Percentiles rank a stretch among this genome's conserved stretches.
phyloP scores from a whole-genome alignment of 2,888 invertebrate genomes.

The Andrena fulva region DNA sequence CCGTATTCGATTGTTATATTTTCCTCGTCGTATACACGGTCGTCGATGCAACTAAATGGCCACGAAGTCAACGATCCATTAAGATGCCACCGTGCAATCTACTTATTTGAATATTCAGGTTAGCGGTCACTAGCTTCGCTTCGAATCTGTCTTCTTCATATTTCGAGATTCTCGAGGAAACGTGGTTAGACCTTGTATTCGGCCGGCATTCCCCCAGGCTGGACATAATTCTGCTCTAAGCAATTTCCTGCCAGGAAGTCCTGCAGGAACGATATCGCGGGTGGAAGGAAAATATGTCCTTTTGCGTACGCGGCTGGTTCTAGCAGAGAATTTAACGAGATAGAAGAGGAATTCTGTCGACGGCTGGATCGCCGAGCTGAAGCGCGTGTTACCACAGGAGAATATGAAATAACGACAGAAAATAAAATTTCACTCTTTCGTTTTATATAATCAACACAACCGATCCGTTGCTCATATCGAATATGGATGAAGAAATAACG shows the following conservation, averaged over 20 bases:
- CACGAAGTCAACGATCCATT: neutral
- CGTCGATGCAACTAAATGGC: neutral
- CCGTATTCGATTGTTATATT: neutral
- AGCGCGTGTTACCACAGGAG: too few relatives aligned
- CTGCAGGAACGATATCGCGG: neutral
- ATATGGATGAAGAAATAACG: too few relatives aligned
- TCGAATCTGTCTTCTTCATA: neutral
- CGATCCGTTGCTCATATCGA: too few relatives aligned
- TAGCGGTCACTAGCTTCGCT: slow-evolving; percentile 7
- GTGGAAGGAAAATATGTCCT: neutral
- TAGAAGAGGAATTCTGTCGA: neutral
- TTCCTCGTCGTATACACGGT: neutral
- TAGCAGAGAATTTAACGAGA: slow-evolving; percentile 4
- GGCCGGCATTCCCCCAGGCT: neutral
- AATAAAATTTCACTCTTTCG: too few relatives aligned
- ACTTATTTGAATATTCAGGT: slow-evolving; percentile 1
- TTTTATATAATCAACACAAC: too few relatives aligned
- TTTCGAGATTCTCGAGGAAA: slow-evolving; percentile 17
- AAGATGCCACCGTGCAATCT: slow-evolving; percentile 7
- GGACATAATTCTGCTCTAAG: slow-evolving; percentile 20
- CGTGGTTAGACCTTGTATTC: neutral
- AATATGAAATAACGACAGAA: too few relatives aligned
- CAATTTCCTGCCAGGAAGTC: slow-evolving; percentile 41
- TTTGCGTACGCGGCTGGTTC: slow-evolving; percentile 8
- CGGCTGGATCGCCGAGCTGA: neutral